phyloP scores from a whole-genome alignment of 23 tunicate species.

The Ciona savignyi region DNA sequence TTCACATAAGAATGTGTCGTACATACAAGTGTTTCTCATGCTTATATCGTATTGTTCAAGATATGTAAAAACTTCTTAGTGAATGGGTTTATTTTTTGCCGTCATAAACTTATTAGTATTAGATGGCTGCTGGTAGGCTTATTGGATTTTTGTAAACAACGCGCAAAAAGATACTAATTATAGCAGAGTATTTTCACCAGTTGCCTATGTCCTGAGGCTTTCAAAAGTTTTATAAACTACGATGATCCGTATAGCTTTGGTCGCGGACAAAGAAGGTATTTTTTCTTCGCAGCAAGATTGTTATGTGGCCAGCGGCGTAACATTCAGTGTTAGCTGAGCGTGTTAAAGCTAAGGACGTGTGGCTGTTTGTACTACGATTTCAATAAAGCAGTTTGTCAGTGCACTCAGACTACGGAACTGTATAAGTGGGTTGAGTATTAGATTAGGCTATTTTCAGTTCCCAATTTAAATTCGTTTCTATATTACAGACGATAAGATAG shows the following conservation, averaged over 20 bases:
- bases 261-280: background rate
- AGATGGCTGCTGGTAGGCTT: background rate
- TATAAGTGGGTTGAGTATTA: no score
- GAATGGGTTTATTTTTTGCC: no score
- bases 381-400: no score
- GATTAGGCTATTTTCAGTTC: no score
- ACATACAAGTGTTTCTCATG: no score
- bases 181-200: background rate
- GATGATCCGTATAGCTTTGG: background rate
- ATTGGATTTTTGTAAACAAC: background rate
- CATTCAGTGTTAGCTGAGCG: background rate
- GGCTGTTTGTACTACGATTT: no score
- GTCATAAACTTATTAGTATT: no score
- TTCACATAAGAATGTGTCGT: no score
- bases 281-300: background rate
- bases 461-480: no score
- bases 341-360: background rate
- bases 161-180: background rate
- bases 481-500: background rate
- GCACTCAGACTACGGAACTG: no score
- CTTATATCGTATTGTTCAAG: no score
- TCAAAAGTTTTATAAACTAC: background rate
- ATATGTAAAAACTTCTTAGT: no score
- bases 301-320: background rate
- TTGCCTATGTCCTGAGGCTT: background rate